Evolutionary conservation across 2,888 invertebrate genomes (phyloP), one percentile per base, ranked within the genome.

Genomic region (Pseudococcus jackbeardsleyi): DNA sequence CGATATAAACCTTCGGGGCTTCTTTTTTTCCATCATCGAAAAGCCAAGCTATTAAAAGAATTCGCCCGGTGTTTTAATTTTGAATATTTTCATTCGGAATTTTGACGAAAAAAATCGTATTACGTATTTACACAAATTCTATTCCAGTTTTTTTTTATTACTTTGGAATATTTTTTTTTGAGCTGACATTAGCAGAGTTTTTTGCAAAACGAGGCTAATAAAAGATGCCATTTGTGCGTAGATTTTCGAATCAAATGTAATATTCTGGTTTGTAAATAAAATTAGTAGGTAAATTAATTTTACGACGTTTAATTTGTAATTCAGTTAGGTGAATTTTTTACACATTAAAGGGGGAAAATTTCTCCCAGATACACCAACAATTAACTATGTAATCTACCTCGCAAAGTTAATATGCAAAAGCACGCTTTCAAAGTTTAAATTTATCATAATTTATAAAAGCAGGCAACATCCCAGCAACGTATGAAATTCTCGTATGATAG

Each of bases 401-500:
- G 33, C 17, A 33, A 72, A 42, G 79, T 82, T 82, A 82, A 82
- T 46, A 82, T 82, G 79, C 79, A 82, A n/a, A 82, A 82, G 79
- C 79, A 82, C 79, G 79, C 22, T 82, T 82, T 82, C 19, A 82
- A 82, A 82, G 79, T 82, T 82, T 46, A 82, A 82, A 72, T 72
- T 72, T 72, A 72, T 72, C 72, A 72, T 72, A 72, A 72, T 72
- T 72, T 72, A 68, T 42, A 72, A 54, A 72, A 33, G n/a, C n/a
- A n/a, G 72, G 33, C 72, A 33, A 17, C 22, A 22, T 12, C 12
- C 12, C 11, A 64, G 11, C 26, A 68, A 68, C 68, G 68, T 68
- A 68, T 68, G 68, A 59, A 59, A n/a, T 59, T 19, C 59, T 3
- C 64, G 22, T 64, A 64, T 15, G 64, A 64, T 64, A 59, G 19